These are phyloP conservation scores for Ovibos moschatus DNA, from an alignment of 2,113 vertebrate genomes.

Conservation along the genomic window DNA sequence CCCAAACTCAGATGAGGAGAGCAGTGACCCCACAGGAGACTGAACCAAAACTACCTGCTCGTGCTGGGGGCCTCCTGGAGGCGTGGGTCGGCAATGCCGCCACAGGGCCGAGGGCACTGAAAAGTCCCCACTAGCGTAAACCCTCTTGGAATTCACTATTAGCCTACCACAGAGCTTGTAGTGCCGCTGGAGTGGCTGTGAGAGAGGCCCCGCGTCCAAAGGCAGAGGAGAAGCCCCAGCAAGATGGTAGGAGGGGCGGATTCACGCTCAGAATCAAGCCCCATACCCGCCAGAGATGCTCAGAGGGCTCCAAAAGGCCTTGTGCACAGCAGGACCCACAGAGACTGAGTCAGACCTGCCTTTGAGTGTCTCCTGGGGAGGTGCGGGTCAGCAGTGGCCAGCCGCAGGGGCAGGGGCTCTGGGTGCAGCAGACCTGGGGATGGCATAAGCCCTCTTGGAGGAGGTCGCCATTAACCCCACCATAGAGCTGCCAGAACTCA, in stretches of 20 bases:
- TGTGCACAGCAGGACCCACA: neutral
- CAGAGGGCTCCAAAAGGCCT: neutral
- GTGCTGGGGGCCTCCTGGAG: neutral
- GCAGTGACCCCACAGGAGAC: neutral
- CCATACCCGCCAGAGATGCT: neutral
- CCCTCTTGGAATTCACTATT: neutral
- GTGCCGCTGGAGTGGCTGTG: neutral
- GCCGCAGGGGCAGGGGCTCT: accelerated
- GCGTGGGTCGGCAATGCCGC: too few relatives aligned
- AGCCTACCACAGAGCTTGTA: neutral
- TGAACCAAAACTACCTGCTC: neutral
- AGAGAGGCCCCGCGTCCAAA: neutral
- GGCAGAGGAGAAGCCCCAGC: neutral
- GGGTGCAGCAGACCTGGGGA: neutral
- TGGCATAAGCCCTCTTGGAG: neutral
- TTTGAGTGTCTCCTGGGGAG: neutral
- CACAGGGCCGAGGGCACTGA: neutral
- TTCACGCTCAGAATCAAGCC: neutral
- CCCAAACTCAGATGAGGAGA: neutral
- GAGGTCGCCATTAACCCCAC: neutral
- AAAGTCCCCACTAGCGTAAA: accelerated
- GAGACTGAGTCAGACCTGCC: neutral
- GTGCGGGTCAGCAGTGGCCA: neutral
- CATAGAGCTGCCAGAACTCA: neutral
- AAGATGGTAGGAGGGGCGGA: neutral